Percentiles rank a stretch among this genome's conserved stretches.
These are phyloP conservation scores for Callipepla squamata DNA, from an alignment of 2,113 vertebrate species.

Conservation along the genomic window DNA sequence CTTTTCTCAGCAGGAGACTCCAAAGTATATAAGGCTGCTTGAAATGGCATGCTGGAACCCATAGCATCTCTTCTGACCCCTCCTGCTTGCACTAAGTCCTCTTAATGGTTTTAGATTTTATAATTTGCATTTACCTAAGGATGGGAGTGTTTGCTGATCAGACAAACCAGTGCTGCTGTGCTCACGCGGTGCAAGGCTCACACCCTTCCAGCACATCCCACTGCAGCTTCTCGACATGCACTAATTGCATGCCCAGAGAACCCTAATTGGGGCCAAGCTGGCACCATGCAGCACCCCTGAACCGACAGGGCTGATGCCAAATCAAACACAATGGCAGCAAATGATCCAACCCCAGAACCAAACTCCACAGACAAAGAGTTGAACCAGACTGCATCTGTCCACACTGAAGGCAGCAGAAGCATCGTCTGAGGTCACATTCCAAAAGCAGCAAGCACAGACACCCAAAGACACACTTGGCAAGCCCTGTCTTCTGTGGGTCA, in stretches of 20 bases:
- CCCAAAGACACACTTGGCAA: background rate
- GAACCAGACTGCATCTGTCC: background rate
- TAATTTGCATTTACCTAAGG: background rate
- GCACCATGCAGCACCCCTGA: background rate
- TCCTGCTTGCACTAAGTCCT: background rate
- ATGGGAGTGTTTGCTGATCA: background rate
- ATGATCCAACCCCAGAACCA: background rate
- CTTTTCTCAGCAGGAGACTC: background rate
- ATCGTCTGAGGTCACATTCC: accelerated
- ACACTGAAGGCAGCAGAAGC: background rate
- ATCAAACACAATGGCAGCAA: background rate
- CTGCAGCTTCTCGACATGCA: background rate
- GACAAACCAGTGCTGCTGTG: background rate
- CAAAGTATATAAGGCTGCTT: background rate
- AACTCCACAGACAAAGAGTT: background rate
- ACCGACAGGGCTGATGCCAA: background rate
- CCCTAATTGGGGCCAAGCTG: background rate
- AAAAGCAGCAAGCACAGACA: background rate
- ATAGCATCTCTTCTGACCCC: background rate
- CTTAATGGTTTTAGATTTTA: background rate
- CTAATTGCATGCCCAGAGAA: background rate
- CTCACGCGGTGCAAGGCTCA: background rate
- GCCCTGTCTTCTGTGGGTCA: background rate
- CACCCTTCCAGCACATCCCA: background rate
- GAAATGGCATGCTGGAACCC: background rate